Evolutionary conservation across 1,140 invertebrate species (phyloP), one percentile per base, ranked within the genome.

Genomic region (Thaumetopoea pityocampa): DNA sequence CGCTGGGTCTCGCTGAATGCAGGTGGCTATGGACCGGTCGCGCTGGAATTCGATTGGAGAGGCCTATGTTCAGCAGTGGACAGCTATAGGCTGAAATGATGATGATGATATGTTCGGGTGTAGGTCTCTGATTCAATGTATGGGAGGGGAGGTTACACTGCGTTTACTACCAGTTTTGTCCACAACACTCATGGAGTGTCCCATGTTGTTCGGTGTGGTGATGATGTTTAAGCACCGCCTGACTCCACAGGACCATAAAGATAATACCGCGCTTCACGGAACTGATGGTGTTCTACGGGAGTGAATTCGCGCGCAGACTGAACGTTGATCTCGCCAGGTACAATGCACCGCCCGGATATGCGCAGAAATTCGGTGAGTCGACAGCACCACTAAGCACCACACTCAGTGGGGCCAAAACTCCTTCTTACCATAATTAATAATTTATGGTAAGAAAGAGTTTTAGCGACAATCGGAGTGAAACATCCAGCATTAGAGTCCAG

Each of bases 271-370:
- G 77, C 0, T 77, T 79, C 16, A 70, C 82, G 7, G 89, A 90
- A 49, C 56, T 90, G 9, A 57, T 89, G 29, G 88, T 89, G 3
- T 90, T 87, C 77, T 90, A 89, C 43, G 87, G 88, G 0, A 61
- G 72, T 9, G 74, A 83, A 10, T 87, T 82, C 34, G 80, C 71
- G 0, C 50, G 73, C 11, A 53, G 62, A 11, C 68, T 88, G 7
- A 70, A 79, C 6, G 51, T 73, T 7, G 54, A 73, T 34, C 8
- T 73, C 3, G 43, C 28, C 4, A 50, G 24, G 29, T 73, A 73
- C 27, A 62, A 68, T 24, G 16, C 48, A 3, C 51, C 55, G 4
- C 23, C 34, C n/a, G 26, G 26, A n/a, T 53, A 45, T 16, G 40
- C 47, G 1, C 33, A 46, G 12, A 56, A 54, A 44, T 53, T 46